Base-by-base conservation (phyloP, 2,113 vertebrate species). In the Climacteris rufus region DNA sequence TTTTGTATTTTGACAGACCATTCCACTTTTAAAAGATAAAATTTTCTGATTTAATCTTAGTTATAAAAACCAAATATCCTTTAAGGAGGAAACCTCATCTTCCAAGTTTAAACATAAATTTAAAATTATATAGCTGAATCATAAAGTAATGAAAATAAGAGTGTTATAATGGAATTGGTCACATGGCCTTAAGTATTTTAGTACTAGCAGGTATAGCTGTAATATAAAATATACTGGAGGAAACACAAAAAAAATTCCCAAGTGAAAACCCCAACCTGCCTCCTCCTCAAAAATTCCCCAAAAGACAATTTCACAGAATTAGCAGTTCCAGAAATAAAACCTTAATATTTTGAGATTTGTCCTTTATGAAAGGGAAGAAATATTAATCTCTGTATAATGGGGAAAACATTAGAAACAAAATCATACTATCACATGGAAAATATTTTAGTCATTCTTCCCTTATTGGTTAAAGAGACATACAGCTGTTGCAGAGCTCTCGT, bases 41-140 rank as follows among this genome's bases (percentile, higher is more conserved):
- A 79, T 52, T 3, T 3, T 30, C 5, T 63, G 6, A 1, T 52
- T 31, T 39, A 75, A 60, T 15, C 5, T 27, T 61, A 21, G 7
- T n/a, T 31, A 15, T 11, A 71, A 59, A 75, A 57, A 1, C 10
- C 5, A 68, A 50, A 16, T 4, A 31, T 6, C 7, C 8, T 74
- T 70, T 39, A 74, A 83, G 54, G 56, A 53, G 42, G 33, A 94
- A 86, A 77, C 5, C 11, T 50, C 64, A 17, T 45, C 15, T 63
- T 94, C 40, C 27, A 68, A 68, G 7, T 54, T 89, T 20, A 71
- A 87, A 82, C 8, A 23, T 2, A 63, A 40, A 87, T 18, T 18
- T 76, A 85, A 82, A 92, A 52, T 78, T 89, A 94, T 87, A 79
- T n/a, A 72, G 7, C 18, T 65, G n/a, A 79, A 83, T 79, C 72